Conservation (phyloP, 2,797 vertebrate species). For the Vultur gryphus region DNA sequence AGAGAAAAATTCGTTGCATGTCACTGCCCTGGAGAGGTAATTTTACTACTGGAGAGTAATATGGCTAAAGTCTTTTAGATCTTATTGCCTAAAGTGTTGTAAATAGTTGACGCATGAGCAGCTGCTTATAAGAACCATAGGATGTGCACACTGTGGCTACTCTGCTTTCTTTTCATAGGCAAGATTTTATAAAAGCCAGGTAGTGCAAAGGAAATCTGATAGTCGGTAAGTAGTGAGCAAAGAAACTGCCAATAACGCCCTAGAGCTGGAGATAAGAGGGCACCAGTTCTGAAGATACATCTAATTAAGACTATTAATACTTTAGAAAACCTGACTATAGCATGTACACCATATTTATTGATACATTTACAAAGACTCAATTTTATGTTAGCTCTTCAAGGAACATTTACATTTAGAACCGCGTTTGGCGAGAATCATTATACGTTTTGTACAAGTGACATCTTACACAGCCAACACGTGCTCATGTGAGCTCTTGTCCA, state of each 20-base stretch:
- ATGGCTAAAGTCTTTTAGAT: background rate
- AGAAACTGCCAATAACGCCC: background rate
- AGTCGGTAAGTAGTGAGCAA: background rate
- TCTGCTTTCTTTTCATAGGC: background rate
- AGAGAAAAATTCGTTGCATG: background rate
- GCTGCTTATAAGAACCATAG: background rate
- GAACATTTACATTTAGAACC: constrained; percentile 50
- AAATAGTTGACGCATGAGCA: background rate
- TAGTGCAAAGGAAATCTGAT: constrained; percentile 50
- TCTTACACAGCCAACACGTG: constrained; percentile 6
- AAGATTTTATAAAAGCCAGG: constrained; percentile 28
- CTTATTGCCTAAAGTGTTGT: background rate
- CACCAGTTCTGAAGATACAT: background rate
- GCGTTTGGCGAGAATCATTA: constrained; percentile 18
- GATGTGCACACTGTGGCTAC: background rate
- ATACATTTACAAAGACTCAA: constrained; percentile 54
- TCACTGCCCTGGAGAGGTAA: background rate
- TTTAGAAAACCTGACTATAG: constrained; percentile 58
- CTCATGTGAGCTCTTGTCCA: background rate
- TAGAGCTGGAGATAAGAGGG: background rate
- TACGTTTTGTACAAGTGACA: constrained; percentile 30
- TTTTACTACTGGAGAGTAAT: background rate
- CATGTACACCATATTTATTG: constrained; percentile 62
- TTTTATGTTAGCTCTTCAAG: constrained; percentile 39
- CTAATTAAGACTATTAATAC: constrained; percentile 41